Percentiles rank a stretch among this genome's conserved stretches.
Evolutionary conservation across 2,888 invertebrate genomes (phyloP).

Genomic region (Schizaphis graminum): DNA sequence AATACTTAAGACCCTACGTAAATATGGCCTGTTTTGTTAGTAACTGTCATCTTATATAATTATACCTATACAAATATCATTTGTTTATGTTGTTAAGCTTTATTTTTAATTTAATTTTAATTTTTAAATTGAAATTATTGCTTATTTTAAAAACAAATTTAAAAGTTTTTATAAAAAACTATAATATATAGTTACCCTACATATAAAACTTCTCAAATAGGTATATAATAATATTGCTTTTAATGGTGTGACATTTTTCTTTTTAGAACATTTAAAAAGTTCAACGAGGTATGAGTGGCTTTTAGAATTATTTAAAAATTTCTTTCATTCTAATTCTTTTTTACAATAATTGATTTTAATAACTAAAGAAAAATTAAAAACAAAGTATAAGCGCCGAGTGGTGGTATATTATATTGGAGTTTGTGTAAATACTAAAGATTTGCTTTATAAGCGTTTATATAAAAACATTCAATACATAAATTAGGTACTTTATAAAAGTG

Average conservation of each 20-base stretch:
- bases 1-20: neutral
- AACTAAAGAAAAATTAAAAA: neutral
- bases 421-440: neutral
- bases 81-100: neutral
- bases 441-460: neutral
- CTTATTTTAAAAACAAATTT: neutral
- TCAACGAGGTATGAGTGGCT: neutral
- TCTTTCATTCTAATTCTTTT: neutral
- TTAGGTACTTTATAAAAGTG: neutral
- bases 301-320: neutral
- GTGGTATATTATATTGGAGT: neutral
- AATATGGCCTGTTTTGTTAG: neutral
- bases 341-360: neutral
- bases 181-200: neutral
- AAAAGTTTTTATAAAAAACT: neutral
- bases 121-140: neutral
- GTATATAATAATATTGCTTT: neutral
- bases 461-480: neutral
- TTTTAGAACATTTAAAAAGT: neutral
- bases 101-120: neutral
- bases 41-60: neutral
- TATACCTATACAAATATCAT: neutral
- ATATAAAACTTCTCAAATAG: neutral
- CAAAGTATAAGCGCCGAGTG: neutral
- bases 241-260: neutral